A percentile compares a stretch with the other conserved stretches of the same genome.
phyloP scores from a whole-genome alignment of 2,113 vertebrate genomes.

The Mesitornis unicolor region DNA sequence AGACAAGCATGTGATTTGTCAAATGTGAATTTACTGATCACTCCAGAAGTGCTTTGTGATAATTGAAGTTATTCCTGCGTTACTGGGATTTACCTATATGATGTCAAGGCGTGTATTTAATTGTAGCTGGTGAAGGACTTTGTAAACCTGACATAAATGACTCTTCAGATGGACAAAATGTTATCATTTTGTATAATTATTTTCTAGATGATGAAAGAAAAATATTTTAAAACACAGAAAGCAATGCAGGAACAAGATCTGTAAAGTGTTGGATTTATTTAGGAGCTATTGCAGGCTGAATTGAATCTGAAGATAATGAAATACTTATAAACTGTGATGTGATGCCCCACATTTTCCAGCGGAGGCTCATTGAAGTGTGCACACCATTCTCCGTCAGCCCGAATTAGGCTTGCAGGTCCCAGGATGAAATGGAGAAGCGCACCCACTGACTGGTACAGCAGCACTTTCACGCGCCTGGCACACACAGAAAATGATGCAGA shows the following conservation, averaged over 20 bases:
- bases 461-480: not conserved
- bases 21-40: not conserved
- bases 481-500: not conserved
- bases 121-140: not conserved
- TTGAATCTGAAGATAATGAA: not conserved
- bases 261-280: not conserved
- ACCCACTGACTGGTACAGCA: not conserved
- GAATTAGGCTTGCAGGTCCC: not conserved
- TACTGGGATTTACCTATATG: not conserved
- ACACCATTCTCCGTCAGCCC: not conserved
- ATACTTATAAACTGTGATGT: not conserved
- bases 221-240: not conserved
- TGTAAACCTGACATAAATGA: not conserved
- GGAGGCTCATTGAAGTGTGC: not conserved
- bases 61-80: not conserved
- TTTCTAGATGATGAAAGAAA: not conserved
- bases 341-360: not conserved
- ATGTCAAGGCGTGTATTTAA: not conserved
- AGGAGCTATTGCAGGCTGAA: not conserved
- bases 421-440: not conserved
- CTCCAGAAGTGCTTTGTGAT: not conserved
- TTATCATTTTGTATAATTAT: not conserved
- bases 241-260: not conserved
- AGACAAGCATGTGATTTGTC: not conserved
- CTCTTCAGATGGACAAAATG: not conserved